Evolutionary conservation across 2,888 invertebrate species (phyloP), one percentile per base, ranked within the genome.

Genomic region (Leucozona laternaria): DNA sequence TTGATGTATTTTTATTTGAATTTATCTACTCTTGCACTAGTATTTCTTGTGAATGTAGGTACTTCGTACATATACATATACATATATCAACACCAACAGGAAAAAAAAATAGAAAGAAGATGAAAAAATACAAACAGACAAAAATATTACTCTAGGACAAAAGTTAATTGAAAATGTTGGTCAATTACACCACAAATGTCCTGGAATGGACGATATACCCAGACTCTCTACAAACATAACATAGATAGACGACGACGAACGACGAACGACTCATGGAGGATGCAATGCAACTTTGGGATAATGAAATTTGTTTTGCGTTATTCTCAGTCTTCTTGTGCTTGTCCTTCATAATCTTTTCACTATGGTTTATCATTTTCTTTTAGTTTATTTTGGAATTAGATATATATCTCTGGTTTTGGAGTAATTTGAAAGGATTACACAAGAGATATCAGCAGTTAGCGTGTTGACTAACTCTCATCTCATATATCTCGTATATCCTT

Each of bases 81-180:
- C 31, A 8, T 31, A 17, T 10, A 3, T 7, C 4, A 22, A 20
- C 58, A 58, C 58, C 17, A 7, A 22, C 60, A 37, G 53, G 15
- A 17, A 1, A 10, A 17, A 60, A 60, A 22, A 40, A 8, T 15
- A 22, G 22, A 7, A 60, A 22, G 2, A n/a, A n/a, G 5, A 40
- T 11, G 15, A 60, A 40, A 60, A 40, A 40, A 58, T 10, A 31
- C 17, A 31, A 31, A 53, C 10, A 48, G 25, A 28, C 28, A n/a
- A 20, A 15, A 40, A 7, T 11, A 34, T 37, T 45, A 31, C 66
- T 91, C 40, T 91, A 90, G 91, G 90, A 91, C 90, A 91, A 90
- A 89, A 90, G 91, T 91, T 91, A 92, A 92, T 91, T 92, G 92
- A 91, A 92, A 92, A 91, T 91, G 91, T 91, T 91, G 91, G 91